These are phyloP conservation scores for Cliona cf. orientalis DNA, from an alignment of 37 sponge, comb jelly and placozoan species.

Conservation along the genomic window DNA sequence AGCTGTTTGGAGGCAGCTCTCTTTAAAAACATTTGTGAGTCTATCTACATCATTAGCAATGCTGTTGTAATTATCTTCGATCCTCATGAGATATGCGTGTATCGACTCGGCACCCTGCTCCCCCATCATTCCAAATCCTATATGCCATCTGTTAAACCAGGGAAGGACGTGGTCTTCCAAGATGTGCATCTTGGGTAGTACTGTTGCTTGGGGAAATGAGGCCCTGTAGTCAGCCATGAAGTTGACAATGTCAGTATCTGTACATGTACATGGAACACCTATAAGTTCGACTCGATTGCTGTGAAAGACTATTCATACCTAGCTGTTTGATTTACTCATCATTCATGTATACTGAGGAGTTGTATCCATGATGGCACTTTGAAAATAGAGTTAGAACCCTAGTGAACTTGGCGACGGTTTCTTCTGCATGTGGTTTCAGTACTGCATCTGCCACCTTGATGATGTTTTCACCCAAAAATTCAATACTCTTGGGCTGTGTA, in stretches of 20 bases:
- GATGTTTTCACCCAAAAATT: not conserved
- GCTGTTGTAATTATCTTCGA: not conserved
- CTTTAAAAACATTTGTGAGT: not conserved
- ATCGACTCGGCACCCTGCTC: slow-evolving; percentile 59
- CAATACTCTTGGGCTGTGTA: not conserved
- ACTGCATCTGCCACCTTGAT: not conserved
- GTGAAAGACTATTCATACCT: too few relatives aligned
- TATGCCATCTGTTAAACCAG: slow-evolving; percentile 37
- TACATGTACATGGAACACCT: not conserved
- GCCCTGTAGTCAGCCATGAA: slow-evolving; percentile 22
- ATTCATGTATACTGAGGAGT: not conserved
- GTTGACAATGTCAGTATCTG: slow-evolving; percentile 14
- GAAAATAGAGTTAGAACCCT: not conserved
- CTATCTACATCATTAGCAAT: slow-evolving; percentile 10
- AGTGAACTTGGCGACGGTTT: not conserved
- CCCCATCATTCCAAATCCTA: slow-evolving; percentile 42
- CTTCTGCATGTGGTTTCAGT: not conserved
- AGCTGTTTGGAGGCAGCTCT: too few relatives aligned
- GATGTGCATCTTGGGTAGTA: slow-evolving; percentile 39
- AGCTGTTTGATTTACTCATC: not conserved
- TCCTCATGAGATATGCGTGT: slow-evolving; percentile 21
- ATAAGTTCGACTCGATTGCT: too few relatives aligned
- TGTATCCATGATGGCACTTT: slow-evolving; percentile 19
- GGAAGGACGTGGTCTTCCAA: slow-evolving; percentile 38
- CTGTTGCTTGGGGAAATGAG: slow-evolving; percentile 19